phyloP scores from a whole-genome alignment of 2,113 vertebrate species.

The Hyperopisus bebe region DNA sequence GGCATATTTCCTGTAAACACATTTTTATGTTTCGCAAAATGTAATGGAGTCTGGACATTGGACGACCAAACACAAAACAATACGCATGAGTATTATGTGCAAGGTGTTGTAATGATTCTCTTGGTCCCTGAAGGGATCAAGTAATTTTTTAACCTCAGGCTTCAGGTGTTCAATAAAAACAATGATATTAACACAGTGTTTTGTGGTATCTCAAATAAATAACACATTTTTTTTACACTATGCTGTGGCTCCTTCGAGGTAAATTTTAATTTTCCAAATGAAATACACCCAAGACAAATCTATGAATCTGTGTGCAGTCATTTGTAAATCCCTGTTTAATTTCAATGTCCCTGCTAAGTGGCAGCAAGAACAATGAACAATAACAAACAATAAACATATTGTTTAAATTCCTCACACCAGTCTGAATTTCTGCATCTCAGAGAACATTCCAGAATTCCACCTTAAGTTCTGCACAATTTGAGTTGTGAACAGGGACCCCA shows the following conservation, averaged over 20 bases:
- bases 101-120: neutral
- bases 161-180: slow-evolving; percentile 16
- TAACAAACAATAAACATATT: neutral
- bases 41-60: neutral
- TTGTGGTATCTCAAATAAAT: neutral
- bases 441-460: neutral
- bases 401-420: neutral
- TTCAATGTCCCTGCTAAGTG: neutral
- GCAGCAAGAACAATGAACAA: neutral
- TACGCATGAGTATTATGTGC: neutral
- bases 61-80: neutral
- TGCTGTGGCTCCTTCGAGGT: neutral
- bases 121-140: neutral
- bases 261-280: neutral
- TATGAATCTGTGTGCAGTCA: neutral
- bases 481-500: neutral
- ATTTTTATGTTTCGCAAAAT: neutral
- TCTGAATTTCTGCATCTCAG: neutral
- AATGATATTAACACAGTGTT: neutral
- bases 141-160: slow-evolving; percentile 5
- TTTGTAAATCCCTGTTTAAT: neutral
- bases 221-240: neutral
- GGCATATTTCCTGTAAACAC: neutral
- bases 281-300: neutral
- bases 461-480: neutral